Evolutionary conservation across 2,113 vertebrate genomes (phyloP).

Genomic region (Amblyornis subalaris): DNA sequence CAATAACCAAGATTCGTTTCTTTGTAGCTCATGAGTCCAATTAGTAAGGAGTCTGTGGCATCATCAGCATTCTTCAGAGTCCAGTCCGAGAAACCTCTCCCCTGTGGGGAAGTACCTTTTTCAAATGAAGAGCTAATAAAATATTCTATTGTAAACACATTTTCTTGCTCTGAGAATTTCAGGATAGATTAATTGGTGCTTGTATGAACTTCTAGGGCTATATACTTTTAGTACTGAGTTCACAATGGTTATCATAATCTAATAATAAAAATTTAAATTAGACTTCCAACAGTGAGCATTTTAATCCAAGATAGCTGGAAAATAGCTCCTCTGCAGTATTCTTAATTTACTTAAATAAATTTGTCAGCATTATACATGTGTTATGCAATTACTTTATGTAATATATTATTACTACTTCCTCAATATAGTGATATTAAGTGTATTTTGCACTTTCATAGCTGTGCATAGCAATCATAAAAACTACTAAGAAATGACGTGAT

Average conservation of each 20-base stretch:
- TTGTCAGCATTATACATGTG: slow-evolving; percentile 9
- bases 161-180: neutral
- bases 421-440: neutral
- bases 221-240: slow-evolving; percentile 39
- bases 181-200: slow-evolving; percentile 26
- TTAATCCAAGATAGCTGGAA: neutral
- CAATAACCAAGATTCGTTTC: neutral
- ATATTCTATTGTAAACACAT: slow-evolving; percentile 41
- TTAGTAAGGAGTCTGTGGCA: neutral
- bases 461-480: neutral
- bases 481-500: neutral
- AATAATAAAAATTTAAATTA: slow-evolving; percentile 62
- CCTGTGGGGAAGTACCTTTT: neutral
- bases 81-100: neutral
- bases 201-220: slow-evolving; percentile 4
- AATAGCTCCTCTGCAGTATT: slow-evolving; percentile 10
- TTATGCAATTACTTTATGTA: neutral
- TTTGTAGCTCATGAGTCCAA: neutral
- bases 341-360: slow-evolving; percentile 43
- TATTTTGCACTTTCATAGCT: neutral
- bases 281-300: slow-evolving; percentile 18
- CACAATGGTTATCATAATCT: slow-evolving; percentile 32
- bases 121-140: slow-evolving; percentile 10
- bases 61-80: slow-evolving; percentile 17
- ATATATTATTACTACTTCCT: neutral